These are phyloP conservation scores for Drosophila nigricruria DNA, from an alignment of 2,888 invertebrate genomes.

Conservation along the genomic window DNA sequence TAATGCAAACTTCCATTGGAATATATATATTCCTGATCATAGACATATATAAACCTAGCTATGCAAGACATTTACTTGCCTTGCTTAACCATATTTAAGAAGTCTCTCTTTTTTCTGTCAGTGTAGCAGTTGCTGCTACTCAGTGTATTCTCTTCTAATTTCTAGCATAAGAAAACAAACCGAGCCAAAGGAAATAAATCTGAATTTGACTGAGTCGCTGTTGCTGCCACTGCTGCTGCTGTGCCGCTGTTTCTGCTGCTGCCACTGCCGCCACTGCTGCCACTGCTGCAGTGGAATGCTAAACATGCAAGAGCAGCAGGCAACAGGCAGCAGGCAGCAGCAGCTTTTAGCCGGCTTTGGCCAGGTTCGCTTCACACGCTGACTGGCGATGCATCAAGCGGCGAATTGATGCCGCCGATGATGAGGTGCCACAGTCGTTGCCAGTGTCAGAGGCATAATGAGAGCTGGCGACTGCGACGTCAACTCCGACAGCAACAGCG, in stretches of 20 bases:
- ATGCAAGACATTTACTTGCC: not conserved
- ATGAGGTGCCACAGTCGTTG: constrained; percentile 69
- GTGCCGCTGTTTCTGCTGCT: not conserved
- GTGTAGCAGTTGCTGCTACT: constrained; percentile 3
- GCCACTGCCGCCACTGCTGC: not conserved
- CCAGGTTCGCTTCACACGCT: constrained; percentile 73
- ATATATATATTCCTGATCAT: not conserved
- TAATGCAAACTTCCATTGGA: not conserved
- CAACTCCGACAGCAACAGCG: constrained; percentile 21
- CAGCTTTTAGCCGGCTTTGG: constrained; percentile 31
- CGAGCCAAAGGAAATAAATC: constrained; percentile 43
- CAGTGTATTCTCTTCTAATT: constrained; percentile 39
- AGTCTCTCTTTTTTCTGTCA: not conserved
- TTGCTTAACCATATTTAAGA: not conserved
- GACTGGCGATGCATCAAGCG: constrained; percentile 71
- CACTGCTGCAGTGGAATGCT: constrained; percentile 44
- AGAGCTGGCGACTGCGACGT: constrained; percentile 47
- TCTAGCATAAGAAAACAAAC: constrained; percentile 23
- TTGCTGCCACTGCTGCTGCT: constrained; percentile 1
- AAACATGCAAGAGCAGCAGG: constrained; percentile 50
- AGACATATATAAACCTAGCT: not conserved
- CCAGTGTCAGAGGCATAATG: constrained; percentile 60
- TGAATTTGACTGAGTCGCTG: constrained; percentile 29
- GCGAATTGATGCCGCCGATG: constrained; percentile 80
- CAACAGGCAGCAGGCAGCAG: constrained; percentile 20